A percentile compares a stretch with the other conserved stretches of the same genome.
phyloP scores from a whole-genome alignment of 2,888 invertebrate genomes.

The Yponomeuta cagnagella region DNA sequence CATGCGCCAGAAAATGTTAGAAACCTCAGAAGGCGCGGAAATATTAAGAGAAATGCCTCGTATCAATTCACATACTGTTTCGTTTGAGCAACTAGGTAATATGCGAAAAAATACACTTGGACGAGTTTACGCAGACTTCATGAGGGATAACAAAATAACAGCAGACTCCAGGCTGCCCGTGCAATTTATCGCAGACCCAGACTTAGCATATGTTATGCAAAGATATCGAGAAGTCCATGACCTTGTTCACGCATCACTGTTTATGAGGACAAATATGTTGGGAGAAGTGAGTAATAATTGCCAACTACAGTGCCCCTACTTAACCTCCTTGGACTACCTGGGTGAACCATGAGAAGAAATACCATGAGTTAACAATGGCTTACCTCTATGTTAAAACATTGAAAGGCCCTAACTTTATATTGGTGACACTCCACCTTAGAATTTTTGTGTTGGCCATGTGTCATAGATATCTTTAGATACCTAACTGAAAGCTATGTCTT shows the following conservation, averaged over 20 bases:
- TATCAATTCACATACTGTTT: slow-evolving; percentile 88
- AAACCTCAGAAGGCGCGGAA: slow-evolving; percentile 83
- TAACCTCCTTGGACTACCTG: too few relatives aligned
- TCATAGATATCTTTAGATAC: too few relatives aligned
- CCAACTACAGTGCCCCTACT: background rate
- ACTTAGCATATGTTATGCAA: slow-evolving; percentile 97
- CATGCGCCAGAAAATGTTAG: slow-evolving; percentile 85
- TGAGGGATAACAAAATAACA: slow-evolving; percentile 89
- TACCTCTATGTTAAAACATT: too few relatives aligned
- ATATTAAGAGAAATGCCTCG: slow-evolving; percentile 88
- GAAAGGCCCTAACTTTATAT: too few relatives aligned
- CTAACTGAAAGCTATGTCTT: slow-evolving; percentile 8
- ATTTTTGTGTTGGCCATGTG: too few relatives aligned
- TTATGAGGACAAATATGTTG: slow-evolving; percentile 96
- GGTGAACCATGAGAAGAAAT: too few relatives aligned
- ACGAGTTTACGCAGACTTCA: slow-evolving; percentile 88
- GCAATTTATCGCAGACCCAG: slow-evolving; percentile 91
- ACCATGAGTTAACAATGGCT: too few relatives aligned
- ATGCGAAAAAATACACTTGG: slow-evolving; percentile 91
- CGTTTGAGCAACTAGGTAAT: slow-evolving; percentile 80
- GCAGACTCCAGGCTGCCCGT: slow-evolving; percentile 94
- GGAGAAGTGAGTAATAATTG: slow-evolving; percentile 73
- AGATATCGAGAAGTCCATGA: slow-evolving; percentile 98
- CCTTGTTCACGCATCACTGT: slow-evolving; percentile 91
- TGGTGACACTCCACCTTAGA: too few relatives aligned